Conservation (phyloP, 30 jellyfish, hydroid and myxozoan species). For the Catostylus mosaicus region DNA sequence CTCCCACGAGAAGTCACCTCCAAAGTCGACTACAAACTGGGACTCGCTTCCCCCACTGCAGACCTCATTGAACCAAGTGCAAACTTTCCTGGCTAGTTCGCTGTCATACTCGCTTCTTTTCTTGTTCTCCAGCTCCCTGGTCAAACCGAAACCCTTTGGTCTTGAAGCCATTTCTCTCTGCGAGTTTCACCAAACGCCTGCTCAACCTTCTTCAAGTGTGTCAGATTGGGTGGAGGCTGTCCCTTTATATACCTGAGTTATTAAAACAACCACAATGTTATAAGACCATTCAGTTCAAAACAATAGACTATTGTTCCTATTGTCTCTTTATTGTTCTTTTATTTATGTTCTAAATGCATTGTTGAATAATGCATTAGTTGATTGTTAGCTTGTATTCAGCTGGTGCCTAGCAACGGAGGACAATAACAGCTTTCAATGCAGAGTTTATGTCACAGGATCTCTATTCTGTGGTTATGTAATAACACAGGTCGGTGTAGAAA, state of each 20-base stretch:
- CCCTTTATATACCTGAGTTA: not conserved
- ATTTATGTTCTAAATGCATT: not conserved
- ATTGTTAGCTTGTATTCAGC: not conserved
- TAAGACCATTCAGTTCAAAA: not conserved
- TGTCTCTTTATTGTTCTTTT: not conserved
- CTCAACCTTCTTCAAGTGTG: not conserved
- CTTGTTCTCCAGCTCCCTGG: conserved; percentile 52
- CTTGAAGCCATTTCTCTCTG: conserved; percentile 20
- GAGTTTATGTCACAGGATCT: too few species aligned
- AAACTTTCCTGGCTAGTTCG: conserved; percentile 14
- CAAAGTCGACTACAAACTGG: conserved; percentile 32
- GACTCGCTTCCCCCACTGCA: conserved; percentile 35
- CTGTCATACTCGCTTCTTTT: conserved; percentile 23
- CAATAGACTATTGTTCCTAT: not conserved
- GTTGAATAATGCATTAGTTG: not conserved
- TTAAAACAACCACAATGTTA: not conserved
- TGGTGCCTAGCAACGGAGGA: too few species aligned
- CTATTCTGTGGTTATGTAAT: too few species aligned
- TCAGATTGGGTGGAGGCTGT: not conserved
- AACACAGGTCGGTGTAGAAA: too few species aligned
- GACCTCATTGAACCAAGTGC: conserved; percentile 54
- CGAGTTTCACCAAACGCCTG: not conserved
- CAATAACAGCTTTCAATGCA: too few species aligned
- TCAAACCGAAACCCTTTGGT: conserved; percentile 43
- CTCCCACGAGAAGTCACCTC: conserved; percentile 33